Evolutionary conservation across 1,140 invertebrate species (phyloP).

Genomic region (Phortica variegata): DNA sequence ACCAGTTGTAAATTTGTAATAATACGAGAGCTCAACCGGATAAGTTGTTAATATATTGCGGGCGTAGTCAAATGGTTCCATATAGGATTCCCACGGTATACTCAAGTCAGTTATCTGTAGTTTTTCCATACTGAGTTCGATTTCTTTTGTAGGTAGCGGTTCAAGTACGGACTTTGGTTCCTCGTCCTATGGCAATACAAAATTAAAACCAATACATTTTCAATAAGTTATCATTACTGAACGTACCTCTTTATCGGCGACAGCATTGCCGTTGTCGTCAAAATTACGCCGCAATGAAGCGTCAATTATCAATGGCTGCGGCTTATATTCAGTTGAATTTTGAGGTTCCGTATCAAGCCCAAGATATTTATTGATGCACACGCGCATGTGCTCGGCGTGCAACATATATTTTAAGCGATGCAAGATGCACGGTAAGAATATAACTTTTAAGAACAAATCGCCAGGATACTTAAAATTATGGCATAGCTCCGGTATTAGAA

Average conservation of each 20-base stretch:
- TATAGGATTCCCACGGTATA: constrained; percentile 58
- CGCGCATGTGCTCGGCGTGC: constrained; percentile 41
- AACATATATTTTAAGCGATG: constrained; percentile 60
- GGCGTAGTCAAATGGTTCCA: constrained; percentile 68
- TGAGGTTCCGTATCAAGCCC: constrained; percentile 17
- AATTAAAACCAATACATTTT: no score
- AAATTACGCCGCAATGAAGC: constrained; percentile 38
- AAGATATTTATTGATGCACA: constrained; percentile 32
- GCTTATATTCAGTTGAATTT: constrained; percentile 27
- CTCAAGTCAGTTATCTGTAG: constrained; percentile 27
- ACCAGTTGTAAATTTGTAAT: constrained; percentile 52
- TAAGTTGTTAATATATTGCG: constrained; percentile 62
- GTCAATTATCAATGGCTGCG: constrained; percentile 35
- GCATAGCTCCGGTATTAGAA: constrained; percentile 87
- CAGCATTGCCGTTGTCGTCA: constrained; percentile 35
- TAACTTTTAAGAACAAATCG: constrained; percentile 86
- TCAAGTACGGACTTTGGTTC: constrained; percentile 30
- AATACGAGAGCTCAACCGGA: constrained; percentile 69
- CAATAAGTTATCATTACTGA: no score
- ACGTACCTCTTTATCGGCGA: constrained; percentile 11
- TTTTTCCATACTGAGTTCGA: constrained; percentile 15
- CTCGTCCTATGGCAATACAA: constrained; percentile 6
- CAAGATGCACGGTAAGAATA: constrained; percentile 83
- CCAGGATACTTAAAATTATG: constrained; percentile 81
- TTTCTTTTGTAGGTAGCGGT: constrained; percentile 24